Percentiles rank a stretch among this genome's conserved stretches.
phyloP scores from a whole-genome alignment of 2,797 vertebrate species.

The Xiphorhynchus erythropygius region DNA sequence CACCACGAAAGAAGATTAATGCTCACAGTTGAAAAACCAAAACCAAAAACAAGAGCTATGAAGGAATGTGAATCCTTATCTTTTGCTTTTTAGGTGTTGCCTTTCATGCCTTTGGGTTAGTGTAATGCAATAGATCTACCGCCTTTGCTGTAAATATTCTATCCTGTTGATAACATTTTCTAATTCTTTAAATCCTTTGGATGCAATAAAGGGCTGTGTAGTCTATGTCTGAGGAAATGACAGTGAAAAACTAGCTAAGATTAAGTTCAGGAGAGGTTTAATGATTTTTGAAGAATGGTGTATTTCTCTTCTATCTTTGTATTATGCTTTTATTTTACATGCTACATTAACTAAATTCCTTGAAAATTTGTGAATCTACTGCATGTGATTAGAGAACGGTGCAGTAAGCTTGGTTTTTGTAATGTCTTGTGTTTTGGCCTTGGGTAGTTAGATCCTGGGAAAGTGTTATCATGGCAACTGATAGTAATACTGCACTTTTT shows the following conservation, averaged over 20 bases:
- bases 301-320: background rate
- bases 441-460: background rate
- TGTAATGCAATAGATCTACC: background rate
- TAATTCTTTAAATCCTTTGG: background rate
- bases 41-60: too few relatives aligned
- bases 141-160: background rate
- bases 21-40: background rate
- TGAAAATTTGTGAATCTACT: background rate
- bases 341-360: background rate
- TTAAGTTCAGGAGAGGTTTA: background rate
- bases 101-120: slow-evolving; percentile 1
- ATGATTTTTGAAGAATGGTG: background rate
- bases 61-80: background rate
- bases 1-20: background rate
- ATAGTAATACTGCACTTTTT: background rate
- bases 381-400: background rate
- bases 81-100: background rate
- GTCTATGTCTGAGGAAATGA: background rate
- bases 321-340: background rate
- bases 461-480: background rate
- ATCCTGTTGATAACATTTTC: background rate
- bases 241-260: background rate
- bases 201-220: background rate
- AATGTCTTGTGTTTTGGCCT: background rate
- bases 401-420: background rate